A percentile compares a stretch with the other conserved stretches of the same genome.
Evolutionary conservation across 2,797 vertebrate species (phyloP).

Genomic region (Gymnocypris eckloni): DNA sequence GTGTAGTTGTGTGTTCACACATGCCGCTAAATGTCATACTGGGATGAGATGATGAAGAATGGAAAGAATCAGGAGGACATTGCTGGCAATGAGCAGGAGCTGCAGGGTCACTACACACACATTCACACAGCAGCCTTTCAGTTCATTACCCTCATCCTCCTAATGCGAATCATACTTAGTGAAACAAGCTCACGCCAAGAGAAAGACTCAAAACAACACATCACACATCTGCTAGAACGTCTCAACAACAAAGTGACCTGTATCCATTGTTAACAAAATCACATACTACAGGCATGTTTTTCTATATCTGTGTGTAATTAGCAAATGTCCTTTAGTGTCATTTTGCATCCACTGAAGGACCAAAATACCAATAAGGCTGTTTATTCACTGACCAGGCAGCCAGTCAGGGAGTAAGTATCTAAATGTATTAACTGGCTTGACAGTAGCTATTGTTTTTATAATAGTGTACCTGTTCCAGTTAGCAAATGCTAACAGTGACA

Average conservation of each 20-base stretch:
- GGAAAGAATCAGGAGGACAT: slow-evolving; percentile 80
- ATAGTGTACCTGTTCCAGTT: neutral
- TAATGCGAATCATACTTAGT: slow-evolving; percentile 81
- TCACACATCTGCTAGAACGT: slow-evolving; percentile 54
- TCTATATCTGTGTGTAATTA: slow-evolving; percentile 2
- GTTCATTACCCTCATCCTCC: slow-evolving; percentile 82
- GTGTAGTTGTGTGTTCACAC: slow-evolving; percentile 52
- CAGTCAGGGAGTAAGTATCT: neutral
- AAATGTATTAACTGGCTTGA: neutral
- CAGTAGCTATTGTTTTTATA: neutral
- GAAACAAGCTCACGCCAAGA: slow-evolving; percentile 66
- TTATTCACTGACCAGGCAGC: neutral
- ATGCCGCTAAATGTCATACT: slow-evolving; percentile 42
- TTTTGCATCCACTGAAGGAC: slow-evolving; percentile 54
- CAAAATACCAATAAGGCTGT: neutral
- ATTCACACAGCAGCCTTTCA: slow-evolving; percentile 76
- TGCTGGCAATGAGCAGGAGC: slow-evolving; percentile 77
- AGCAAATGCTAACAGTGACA: neutral
- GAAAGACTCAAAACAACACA: slow-evolving; percentile 66
- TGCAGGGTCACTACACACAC: slow-evolving; percentile 73
- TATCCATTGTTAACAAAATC: slow-evolving; percentile 7
- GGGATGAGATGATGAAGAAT: slow-evolving; percentile 73
- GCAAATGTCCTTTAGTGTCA: neutral
- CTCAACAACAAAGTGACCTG: neutral
- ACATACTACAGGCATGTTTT: neutral